Evolutionary conservation across 2,888 invertebrate genomes (phyloP).

Genomic region (Barypeithes pellucidus): DNA sequence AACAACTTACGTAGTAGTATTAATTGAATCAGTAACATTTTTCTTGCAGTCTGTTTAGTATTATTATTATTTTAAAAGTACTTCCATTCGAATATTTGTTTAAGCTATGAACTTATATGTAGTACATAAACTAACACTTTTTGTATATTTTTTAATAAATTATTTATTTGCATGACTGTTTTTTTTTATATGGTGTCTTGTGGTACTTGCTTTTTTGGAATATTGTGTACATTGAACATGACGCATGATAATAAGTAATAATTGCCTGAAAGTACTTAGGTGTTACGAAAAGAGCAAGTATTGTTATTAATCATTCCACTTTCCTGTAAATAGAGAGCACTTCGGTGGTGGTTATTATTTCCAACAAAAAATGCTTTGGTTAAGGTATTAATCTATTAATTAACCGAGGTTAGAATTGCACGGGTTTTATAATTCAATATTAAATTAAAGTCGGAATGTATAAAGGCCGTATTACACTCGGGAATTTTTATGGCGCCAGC

Average conservation of each 20-base stretch:
- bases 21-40: conserved; percentile 34
- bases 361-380: conserved; percentile 55
- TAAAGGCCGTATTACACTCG: no score
- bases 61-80: conserved; percentile 40
- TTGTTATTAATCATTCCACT: conserved; percentile 34
- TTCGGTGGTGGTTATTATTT: conserved; percentile 57
- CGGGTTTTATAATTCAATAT: not conserved
- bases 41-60: conserved; percentile 32
- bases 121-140: conserved; percentile 54
- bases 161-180: conserved; percentile 60
- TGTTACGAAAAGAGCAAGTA: conserved; percentile 41
- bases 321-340: conserved; percentile 34
- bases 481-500: no score
- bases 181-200: conserved; percentile 53
- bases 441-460: no score
- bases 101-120: conserved; percentile 44
- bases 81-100: conserved; percentile 44
- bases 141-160: conserved; percentile 61
- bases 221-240: conserved; percentile 31
- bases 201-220: conserved; percentile 43
- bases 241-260: conserved; percentile 23
- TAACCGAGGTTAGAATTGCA: not conserved
- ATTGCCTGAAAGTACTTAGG: conserved; percentile 25
- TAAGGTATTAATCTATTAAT: conserved; percentile 37
- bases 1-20: conserved; percentile 30